These are phyloP conservation scores for Sebastes hubbsi DNA, from an alignment of 2,797 vertebrate genomes.

Conservation along the genomic window DNA sequence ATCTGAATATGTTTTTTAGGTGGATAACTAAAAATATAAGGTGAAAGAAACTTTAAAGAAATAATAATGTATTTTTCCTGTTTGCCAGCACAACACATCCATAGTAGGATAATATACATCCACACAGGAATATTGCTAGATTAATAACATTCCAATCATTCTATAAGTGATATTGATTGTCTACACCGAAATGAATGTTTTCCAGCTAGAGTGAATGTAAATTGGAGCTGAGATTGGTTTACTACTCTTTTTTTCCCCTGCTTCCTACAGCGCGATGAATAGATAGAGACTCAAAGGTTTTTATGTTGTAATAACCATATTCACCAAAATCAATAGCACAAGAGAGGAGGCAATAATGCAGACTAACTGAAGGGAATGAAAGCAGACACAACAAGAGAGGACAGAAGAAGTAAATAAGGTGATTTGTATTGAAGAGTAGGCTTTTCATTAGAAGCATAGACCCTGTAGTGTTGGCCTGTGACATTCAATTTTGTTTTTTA, in stretches of 20 bases:
- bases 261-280: constrained; percentile 81
- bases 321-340: constrained; percentile 96
- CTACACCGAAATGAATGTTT: constrained; percentile 92
- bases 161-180: constrained; percentile 85
- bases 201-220: constrained; percentile 93
- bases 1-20: not conserved
- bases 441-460: constrained; percentile 90
- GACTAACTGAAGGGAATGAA: constrained; percentile 95
- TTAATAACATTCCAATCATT: constrained; percentile 70
- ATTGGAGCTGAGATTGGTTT: constrained; percentile 95
- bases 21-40: not conserved
- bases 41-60: constrained; percentile 4
- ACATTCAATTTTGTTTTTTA: constrained; percentile 83
- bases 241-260: constrained; percentile 75
- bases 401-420: constrained; percentile 85
- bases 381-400: constrained; percentile 86
- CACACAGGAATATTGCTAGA: constrained; percentile 54
- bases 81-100: constrained; percentile 84
- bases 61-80: constrained; percentile 45
- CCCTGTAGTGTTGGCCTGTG: constrained; percentile 85
- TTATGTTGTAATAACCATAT: constrained; percentile 95
- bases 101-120: constrained; percentile 80
- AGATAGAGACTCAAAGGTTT: constrained; percentile 80
- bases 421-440: constrained; percentile 93
- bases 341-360: constrained; percentile 93